These are phyloP conservation scores for Nasonia giraulti DNA, from an alignment of 1,140 invertebrate species.

Conservation along the genomic window DNA sequence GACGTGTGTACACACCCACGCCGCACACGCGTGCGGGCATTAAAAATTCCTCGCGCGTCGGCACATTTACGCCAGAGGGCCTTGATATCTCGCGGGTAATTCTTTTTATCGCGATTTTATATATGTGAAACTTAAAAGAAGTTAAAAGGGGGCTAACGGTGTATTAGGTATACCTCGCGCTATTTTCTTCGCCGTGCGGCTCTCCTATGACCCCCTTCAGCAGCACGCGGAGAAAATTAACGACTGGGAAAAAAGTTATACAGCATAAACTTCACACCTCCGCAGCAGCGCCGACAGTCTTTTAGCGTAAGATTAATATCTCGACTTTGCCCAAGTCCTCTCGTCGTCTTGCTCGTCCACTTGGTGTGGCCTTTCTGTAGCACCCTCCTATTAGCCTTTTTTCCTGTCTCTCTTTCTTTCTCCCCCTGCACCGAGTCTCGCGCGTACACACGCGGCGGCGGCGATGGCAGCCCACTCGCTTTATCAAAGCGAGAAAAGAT, in stretches of 20 bases:
- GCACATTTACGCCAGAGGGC: conserved; percentile 11
- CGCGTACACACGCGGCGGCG: neutral
- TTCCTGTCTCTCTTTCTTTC: neutral
- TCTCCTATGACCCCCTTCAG: neutral
- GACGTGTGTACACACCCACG: neutral
- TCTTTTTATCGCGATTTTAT: conserved; percentile 13
- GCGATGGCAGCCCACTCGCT: neutral
- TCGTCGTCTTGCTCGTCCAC: neutral
- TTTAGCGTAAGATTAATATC: conserved; percentile 49
- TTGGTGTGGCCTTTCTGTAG: neutral
- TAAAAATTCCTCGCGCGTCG: conserved; percentile 26
- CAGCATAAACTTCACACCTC: conserved; percentile 42
- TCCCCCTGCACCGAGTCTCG: neutral
- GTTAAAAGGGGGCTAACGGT: conserved; percentile 11
- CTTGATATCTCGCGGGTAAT: conserved; percentile 20
- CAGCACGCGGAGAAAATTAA: neutral
- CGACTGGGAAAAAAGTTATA: conserved; percentile 38
- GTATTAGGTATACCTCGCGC: neutral
- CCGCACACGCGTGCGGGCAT: neutral
- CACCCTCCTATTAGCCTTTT: conserved; percentile 26
- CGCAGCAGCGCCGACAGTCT: neutral
- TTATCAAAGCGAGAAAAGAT: conserved; percentile 38
- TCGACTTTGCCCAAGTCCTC: conserved; percentile 16
- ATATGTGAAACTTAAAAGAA: conserved; percentile 1
- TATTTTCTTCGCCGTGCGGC: neutral